Evolutionary conservation across 30 jellyfish, hydroid and myxozoan genomes (phyloP).

Genomic region (Sanderia malayensis): DNA sequence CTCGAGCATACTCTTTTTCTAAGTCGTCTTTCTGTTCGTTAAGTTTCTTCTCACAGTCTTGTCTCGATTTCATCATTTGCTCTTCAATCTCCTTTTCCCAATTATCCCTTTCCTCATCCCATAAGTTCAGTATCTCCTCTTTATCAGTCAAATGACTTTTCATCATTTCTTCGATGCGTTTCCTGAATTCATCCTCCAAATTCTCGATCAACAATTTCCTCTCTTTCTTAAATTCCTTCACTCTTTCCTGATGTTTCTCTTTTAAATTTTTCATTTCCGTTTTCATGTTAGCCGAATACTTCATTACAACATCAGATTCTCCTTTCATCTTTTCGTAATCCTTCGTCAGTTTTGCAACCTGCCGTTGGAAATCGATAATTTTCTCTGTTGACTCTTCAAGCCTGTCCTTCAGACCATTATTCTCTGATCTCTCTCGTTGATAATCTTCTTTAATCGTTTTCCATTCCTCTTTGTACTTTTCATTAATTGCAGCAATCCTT

Average conservation of each 20-base stretch:
- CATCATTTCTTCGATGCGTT: slow-evolving; percentile 63
- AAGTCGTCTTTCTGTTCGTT: slow-evolving; percentile 76
- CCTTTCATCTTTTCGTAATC: slow-evolving; percentile 29
- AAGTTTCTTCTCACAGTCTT: slow-evolving; percentile 62
- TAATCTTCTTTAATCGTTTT: too few species aligned
- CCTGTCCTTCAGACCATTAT: too few species aligned
- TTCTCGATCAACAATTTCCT: slow-evolving; percentile 56
- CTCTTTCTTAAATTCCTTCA: slow-evolving; percentile 50
- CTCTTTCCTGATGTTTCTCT: slow-evolving; percentile 24
- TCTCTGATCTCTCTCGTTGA: too few species aligned
- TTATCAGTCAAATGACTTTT: slow-evolving; percentile 55
- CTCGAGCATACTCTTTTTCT: slow-evolving; percentile 56
- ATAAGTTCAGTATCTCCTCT: slow-evolving; percentile 55
- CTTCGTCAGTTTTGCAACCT: slow-evolving; percentile 14
- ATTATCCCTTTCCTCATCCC: slow-evolving; percentile 84
- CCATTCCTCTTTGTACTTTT: too few species aligned
- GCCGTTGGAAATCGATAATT: slow-evolving; percentile 9
- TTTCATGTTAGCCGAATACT: slow-evolving; percentile 29
- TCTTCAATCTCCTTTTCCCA: slow-evolving; percentile 85
- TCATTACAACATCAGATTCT: slow-evolving; percentile 31
- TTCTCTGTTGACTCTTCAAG: too few species aligned
- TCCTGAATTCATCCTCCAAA: slow-evolving; percentile 64
- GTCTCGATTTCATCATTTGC: slow-evolving; percentile 42
- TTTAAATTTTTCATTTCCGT: slow-evolving; percentile 28
- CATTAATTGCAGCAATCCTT: too few species aligned